Conservation (phyloP, 2,888 invertebrate species). For the Autographa gamma region DNA sequence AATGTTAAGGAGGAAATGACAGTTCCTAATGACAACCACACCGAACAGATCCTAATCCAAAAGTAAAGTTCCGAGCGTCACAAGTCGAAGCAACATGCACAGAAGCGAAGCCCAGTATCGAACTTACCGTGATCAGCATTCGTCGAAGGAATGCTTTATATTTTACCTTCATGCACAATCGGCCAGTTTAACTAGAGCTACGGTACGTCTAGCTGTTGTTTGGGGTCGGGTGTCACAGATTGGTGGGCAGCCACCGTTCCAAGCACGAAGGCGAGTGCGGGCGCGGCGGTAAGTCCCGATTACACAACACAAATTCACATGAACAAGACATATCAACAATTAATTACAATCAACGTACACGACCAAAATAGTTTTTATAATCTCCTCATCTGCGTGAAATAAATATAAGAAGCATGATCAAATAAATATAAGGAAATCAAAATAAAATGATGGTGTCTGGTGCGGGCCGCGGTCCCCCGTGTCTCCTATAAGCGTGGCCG, state of each 20-base stretch:
- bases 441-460: conserved; percentile 70
- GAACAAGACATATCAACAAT: conserved; percentile 85
- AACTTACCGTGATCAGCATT: conserved; percentile 85
- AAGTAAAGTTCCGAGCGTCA: conserved; percentile 56
- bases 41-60: conserved; percentile 40
- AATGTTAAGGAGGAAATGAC: conserved; percentile 29
- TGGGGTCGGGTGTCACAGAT: conserved; percentile 80
- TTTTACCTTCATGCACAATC: conserved; percentile 84
- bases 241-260: conserved; percentile 81
- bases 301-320: conserved; percentile 89
- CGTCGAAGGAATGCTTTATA: conserved; percentile 84
- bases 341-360: conserved; percentile 83
- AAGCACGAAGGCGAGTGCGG: conserved; percentile 87
- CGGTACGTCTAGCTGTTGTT: conserved; percentile 79
- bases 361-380: conserved; percentile 88
- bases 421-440: conserved; percentile 69
- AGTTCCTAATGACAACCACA: conserved; percentile 20
- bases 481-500: conserved; percentile 57
- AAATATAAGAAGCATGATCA: conserved; percentile 82
- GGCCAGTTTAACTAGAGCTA: conserved; percentile 84
- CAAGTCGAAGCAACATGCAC: conserved; percentile 59
- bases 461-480: conserved; percentile 79
- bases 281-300: conserved; percentile 81
- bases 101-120: conserved; percentile 76
- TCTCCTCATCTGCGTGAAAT: conserved; percentile 77